A percentile compares a stretch with the other conserved stretches of the same genome.
Evolutionary conservation across 2,888 invertebrate species (phyloP).

Genomic region (Priocnemis perturbator): DNA sequence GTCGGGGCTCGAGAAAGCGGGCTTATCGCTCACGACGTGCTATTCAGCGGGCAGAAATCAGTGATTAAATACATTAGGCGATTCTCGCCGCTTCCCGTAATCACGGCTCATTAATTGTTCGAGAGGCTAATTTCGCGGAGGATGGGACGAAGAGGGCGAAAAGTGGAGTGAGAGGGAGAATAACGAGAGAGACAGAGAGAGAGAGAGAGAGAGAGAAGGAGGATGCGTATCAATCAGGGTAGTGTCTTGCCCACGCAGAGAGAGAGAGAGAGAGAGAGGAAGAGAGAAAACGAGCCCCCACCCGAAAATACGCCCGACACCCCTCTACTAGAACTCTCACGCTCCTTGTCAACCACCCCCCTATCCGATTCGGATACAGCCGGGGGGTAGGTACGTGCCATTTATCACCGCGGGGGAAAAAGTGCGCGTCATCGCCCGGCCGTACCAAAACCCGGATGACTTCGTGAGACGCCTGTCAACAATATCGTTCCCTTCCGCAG

Average conservation of each 20-base stretch:
- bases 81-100: slow-evolving; percentile 3
- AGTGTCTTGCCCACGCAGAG: slow-evolving; percentile 63
- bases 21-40: neutral
- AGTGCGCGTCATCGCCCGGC: slow-evolving; percentile 69
- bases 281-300: slow-evolving; percentile 21
- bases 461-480: slow-evolving; percentile 73
- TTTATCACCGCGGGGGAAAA: slow-evolving; percentile 73
- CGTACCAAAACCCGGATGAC: slow-evolving; percentile 71
- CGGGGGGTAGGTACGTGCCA: slow-evolving; percentile 64
- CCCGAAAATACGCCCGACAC: slow-evolving; percentile 45
- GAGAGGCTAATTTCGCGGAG: slow-evolving; percentile 7
- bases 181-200: neutral
- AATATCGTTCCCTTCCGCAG: slow-evolving; percentile 59
- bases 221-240: slow-evolving; percentile 66
- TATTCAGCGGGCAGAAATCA: neutral
- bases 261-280: too few relatives aligned
- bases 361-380: slow-evolving; percentile 56
- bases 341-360: slow-evolving; percentile 60
- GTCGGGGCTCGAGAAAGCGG: neutral
- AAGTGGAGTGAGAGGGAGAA: neutral
- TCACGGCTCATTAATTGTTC: slow-evolving; percentile 9
- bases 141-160: neutral
- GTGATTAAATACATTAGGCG: neutral
- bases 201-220: slow-evolving; percentile 12
- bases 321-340: slow-evolving; percentile 58